A percentile compares a stretch with the other conserved stretches of the same genome.
Evolutionary conservation across 2,888 invertebrate species (phyloP).

Genomic region (Agrochola lota): DNA sequence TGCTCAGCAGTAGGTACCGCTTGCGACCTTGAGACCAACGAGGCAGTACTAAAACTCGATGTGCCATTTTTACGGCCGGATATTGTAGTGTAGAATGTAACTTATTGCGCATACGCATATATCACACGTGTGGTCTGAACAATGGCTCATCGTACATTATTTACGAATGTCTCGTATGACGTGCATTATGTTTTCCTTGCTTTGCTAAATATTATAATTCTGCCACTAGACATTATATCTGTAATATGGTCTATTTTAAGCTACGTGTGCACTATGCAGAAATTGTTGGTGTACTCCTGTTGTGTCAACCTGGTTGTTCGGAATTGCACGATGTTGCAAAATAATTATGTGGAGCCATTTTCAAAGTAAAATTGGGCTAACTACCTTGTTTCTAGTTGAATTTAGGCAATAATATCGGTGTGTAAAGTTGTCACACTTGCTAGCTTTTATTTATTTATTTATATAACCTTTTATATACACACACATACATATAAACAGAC

Average conservation of each 20-base stretch:
- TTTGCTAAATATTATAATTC: constrained; percentile 46
- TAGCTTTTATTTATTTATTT: too few relatives aligned
- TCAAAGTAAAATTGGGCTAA: not conserved
- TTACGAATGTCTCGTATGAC: constrained; percentile 39
- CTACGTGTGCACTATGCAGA: constrained; percentile 22
- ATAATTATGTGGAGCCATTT: not conserved
- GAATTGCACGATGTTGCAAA: constrained; percentile 8
- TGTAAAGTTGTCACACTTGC: too few relatives aligned
- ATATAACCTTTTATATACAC: too few relatives aligned
- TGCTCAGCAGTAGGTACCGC: too few relatives aligned
- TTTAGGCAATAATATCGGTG: not conserved
- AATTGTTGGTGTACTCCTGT: constrained; percentile 14
- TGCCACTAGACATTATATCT: constrained; percentile 1
- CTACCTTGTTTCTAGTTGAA: not conserved
- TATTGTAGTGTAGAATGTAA: not conserved
- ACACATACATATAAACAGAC: too few relatives aligned
- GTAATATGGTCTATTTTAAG: not conserved
- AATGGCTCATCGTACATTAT: constrained; percentile 53
- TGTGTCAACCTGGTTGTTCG: constrained; percentile 6
- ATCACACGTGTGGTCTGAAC: constrained; percentile 41
- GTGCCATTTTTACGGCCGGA: too few relatives aligned
- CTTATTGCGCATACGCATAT: not conserved
- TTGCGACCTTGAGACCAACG: not conserved
- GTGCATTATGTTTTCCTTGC: constrained; percentile 34
- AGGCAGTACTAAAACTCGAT: not conserved